Evolutionary conservation across 2,888 invertebrate genomes (phyloP).

Genomic region (Ischnus inquisitorius): DNA sequence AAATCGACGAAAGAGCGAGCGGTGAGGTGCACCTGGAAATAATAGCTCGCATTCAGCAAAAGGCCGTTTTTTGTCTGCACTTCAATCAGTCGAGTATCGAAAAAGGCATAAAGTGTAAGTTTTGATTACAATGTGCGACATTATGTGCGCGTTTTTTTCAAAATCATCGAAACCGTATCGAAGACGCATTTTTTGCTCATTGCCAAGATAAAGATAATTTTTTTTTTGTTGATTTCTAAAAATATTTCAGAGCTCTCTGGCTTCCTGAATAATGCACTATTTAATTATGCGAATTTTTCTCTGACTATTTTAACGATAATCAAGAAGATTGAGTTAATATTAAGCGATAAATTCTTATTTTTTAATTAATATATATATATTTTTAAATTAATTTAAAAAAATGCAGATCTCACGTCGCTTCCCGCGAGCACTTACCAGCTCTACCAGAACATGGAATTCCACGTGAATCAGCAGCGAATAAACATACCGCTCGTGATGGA

Average conservation of each 20-base stretch:
- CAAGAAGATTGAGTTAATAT: neutral
- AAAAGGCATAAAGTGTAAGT: slow-evolving; percentile 88
- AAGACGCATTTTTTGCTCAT: too few relatives aligned
- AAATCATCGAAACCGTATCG: too few relatives aligned
- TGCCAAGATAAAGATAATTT: too few relatives aligned
- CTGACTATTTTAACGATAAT: too few relatives aligned
- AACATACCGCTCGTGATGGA: slow-evolving; percentile 87
- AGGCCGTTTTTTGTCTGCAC: slow-evolving; percentile 89
- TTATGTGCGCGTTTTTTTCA: too few relatives aligned
- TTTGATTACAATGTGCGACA: neutral
- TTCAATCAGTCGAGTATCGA: slow-evolving; percentile 89
- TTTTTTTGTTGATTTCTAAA: too few relatives aligned
- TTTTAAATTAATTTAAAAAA: too few relatives aligned
- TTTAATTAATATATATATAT: neutral
- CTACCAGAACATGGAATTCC: slow-evolving; percentile 84
- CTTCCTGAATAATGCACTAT: too few relatives aligned
- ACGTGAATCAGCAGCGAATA: slow-evolving; percentile 86
- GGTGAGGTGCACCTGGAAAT: slow-evolving; percentile 89
- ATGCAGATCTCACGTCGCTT: slow-evolving; percentile 78
- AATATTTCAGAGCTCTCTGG: too few relatives aligned
- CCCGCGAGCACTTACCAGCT: slow-evolving; percentile 79
- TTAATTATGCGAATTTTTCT: too few relatives aligned
- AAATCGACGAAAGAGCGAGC: slow-evolving; percentile 84
- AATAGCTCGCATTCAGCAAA: slow-evolving; percentile 89
- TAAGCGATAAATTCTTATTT: neutral